Evolutionary conservation across 1,140 invertebrate species (phyloP).

Genomic region (Cydia strobilella): DNA sequence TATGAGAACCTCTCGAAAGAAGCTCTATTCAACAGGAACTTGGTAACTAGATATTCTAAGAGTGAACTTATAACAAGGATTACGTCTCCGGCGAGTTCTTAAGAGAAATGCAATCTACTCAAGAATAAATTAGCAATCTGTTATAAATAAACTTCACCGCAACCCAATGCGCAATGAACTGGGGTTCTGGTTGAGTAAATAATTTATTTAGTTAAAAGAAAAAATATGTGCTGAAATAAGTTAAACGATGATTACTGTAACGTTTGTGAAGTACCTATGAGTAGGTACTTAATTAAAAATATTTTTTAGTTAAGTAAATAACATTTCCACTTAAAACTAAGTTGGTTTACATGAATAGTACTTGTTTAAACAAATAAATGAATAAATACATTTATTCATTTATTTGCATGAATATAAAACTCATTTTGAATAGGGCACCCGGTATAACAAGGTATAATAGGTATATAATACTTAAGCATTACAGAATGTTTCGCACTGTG

Average conservation of each 20-base stretch:
- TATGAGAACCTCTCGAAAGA: constrained; percentile 24
- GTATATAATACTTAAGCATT: too few relatives aligned
- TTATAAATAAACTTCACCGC: constrained; percentile 10
- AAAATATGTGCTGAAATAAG: background rate
- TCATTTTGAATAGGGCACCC: too few relatives aligned
- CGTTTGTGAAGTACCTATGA: too few relatives aligned
- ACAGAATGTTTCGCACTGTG: too few relatives aligned
- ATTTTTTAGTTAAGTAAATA: too few relatives aligned
- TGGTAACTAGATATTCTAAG: constrained; percentile 28
- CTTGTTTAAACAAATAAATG: too few relatives aligned
- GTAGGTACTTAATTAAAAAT: too few relatives aligned
- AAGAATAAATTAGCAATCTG: constrained; percentile 18
- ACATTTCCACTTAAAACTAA: too few relatives aligned
- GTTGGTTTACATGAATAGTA: too few relatives aligned
- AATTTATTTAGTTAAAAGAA: background rate
- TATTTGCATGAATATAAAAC: too few relatives aligned
- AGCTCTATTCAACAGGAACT: constrained; percentile 31
- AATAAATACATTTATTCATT: too few relatives aligned
- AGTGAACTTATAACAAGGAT: constrained; percentile 31
- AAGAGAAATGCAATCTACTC: constrained; percentile 16
- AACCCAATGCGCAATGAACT: constrained; percentile 1
- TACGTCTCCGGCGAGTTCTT: constrained; percentile 18
- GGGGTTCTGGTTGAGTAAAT: background rate
- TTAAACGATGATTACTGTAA: background rate
- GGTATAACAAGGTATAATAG: too few relatives aligned